Evolutionary conservation across 2,113 vertebrate genomes (phyloP).

Genomic region (Crotalus helleri): DNA sequence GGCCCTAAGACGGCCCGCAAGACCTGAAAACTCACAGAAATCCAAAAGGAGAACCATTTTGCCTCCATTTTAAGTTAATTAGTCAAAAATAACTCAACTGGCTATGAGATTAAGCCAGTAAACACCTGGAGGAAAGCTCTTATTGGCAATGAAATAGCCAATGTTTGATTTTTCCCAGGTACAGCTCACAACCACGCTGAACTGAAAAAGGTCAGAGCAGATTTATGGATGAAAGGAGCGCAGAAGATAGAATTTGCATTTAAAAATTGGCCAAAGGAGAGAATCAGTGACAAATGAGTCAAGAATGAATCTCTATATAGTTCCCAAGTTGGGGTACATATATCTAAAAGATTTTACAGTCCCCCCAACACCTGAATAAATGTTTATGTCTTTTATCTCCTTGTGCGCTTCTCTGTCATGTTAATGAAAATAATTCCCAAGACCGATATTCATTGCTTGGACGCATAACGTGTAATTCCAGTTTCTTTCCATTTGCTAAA

Average conservation of each 20-base stretch:
- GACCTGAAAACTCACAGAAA: background rate
- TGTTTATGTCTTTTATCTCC: background rate
- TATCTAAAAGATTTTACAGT: background rate
- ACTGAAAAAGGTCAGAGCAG: background rate
- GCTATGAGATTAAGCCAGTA: background rate
- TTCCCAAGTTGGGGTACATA: background rate
- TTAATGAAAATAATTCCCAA: background rate
- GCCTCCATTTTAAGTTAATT: background rate
- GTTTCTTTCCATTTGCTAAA: conserved; percentile 9
- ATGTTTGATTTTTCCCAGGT: background rate
- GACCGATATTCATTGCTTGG: background rate
- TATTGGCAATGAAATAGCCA: background rate
- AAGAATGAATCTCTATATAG: background rate
- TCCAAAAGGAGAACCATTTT: background rate
- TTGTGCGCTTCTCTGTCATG: background rate
- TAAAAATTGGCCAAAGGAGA: background rate
- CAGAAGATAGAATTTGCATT: background rate
- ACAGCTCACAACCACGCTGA: background rate
- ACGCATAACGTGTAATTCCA: background rate
- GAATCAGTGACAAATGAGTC: background rate
- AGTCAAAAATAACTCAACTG: background rate
- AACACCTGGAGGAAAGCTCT: background rate
- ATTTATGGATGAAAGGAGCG: background rate
- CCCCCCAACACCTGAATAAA: background rate
- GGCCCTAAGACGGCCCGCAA: background rate